Percentiles rank a stretch among this genome's conserved stretches.
Conservation (phyloP, 2,888 invertebrate species). For the Agrenia bidenticulata region DNA sequence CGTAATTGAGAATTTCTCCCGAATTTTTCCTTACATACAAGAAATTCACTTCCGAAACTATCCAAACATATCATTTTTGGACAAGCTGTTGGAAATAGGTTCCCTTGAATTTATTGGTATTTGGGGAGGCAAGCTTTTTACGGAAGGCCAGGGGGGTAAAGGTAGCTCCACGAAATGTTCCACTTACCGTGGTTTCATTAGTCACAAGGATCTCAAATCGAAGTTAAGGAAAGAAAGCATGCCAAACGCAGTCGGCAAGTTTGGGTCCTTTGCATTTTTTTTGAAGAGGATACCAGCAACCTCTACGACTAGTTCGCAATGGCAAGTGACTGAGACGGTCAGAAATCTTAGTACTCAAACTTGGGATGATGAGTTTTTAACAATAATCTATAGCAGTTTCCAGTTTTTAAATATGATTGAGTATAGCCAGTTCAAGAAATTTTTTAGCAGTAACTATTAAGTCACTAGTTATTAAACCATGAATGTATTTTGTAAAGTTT, state of each 20-base stretch:
- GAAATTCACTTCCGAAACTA: constrained; percentile 1
- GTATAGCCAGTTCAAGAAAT: not conserved
- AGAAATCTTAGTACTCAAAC: not conserved
- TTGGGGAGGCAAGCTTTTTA: not conserved
- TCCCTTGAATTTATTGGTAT: not conserved
- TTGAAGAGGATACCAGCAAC: not conserved
- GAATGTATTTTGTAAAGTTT: too few species aligned
- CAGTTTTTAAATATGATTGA: not conserved
- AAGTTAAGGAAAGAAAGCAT: not conserved
- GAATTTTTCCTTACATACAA: not conserved
- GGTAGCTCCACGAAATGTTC: not conserved
- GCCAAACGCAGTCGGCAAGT: not conserved
- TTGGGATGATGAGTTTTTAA: not conserved
- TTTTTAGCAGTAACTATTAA: not conserved
- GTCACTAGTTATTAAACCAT: too few species aligned
- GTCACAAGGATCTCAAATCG: not conserved
- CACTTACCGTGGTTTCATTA: not conserved
- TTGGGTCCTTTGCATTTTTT: not conserved
- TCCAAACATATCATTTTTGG: not conserved
- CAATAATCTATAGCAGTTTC: not conserved
- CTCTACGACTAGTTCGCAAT: not conserved
- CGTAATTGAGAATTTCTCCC: not conserved
- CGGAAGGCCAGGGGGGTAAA: not conserved
- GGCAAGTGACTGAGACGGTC: not conserved
- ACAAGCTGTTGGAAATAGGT: not conserved